These are phyloP conservation scores for Leptopilina boulardi DNA, from an alignment of 1,140 invertebrate genomes.

Conservation along the genomic window DNA sequence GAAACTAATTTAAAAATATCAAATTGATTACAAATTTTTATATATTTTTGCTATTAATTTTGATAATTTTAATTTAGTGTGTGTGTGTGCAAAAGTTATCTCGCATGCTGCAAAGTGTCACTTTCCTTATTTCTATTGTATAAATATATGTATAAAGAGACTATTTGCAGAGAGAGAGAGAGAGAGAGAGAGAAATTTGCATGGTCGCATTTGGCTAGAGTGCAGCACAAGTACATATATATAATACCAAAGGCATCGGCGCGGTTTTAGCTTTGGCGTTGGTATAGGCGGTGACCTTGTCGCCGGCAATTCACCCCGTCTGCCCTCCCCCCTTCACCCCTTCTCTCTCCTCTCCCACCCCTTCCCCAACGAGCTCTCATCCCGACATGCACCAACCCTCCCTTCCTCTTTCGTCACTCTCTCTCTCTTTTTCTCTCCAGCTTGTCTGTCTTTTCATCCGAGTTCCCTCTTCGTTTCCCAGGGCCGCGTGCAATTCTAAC, in stretches of 20 bases:
- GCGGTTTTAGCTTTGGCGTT: slow-evolving; percentile 60
- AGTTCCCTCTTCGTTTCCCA: slow-evolving; percentile 48
- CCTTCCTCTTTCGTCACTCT: slow-evolving; percentile 50
- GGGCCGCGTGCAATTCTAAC: background rate
- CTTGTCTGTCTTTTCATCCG: slow-evolving; percentile 51
- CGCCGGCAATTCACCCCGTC: slow-evolving; percentile 77
- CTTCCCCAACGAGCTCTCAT: slow-evolving; percentile 38
- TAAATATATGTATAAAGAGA: slow-evolving; percentile 44
- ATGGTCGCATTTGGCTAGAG: slow-evolving; percentile 57
- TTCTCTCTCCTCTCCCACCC: slow-evolving; percentile 51
- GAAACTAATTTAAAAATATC: background rate
- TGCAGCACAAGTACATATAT: slow-evolving; percentile 50
- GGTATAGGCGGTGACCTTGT: slow-evolving; percentile 76
- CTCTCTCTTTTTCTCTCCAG: slow-evolving; percentile 48
- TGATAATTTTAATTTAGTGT: too few relatives aligned
- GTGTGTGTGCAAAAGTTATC: too few relatives aligned
- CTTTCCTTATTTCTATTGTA: slow-evolving; percentile 69
- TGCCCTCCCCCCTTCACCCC: slow-evolving; percentile 64
- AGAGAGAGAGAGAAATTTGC: slow-evolving; percentile 24
- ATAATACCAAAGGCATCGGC: slow-evolving; percentile 52
- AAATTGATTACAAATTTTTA: too few relatives aligned
- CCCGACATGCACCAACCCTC: slow-evolving; percentile 42
- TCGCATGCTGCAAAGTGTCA: too few relatives aligned
- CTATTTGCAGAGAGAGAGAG: slow-evolving; percentile 19
- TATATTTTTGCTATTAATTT: too few relatives aligned